A percentile compares a stretch with the other conserved stretches of the same genome.
Evolutionary conservation across 2,888 invertebrate genomes (phyloP).

Genomic region (Protodeltote pygarga): DNA sequence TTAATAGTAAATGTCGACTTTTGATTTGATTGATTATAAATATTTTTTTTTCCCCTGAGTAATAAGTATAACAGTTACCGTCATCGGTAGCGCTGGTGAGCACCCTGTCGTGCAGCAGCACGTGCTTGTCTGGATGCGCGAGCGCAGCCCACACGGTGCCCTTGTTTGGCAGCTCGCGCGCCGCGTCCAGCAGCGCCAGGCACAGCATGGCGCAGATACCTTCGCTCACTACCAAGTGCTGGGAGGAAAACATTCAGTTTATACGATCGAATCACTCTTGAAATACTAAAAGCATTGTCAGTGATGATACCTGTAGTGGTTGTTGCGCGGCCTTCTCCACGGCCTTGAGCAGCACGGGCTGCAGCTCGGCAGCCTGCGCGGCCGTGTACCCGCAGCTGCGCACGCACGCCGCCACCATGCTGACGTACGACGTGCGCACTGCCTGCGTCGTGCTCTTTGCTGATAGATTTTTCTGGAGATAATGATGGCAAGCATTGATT

Average conservation of each 20-base stretch:
- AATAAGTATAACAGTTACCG: conserved; percentile 70
- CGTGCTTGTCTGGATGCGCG: conserved; percentile 91
- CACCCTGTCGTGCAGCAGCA: conserved; percentile 94
- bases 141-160: conserved; percentile 89
- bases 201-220: conserved; percentile 73
- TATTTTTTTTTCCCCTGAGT: too few relatives aligned
- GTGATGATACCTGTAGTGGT: conserved; percentile 87
- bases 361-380: conserved; percentile 77
- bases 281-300: neutral
- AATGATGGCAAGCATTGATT: too few relatives aligned
- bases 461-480: conserved; percentile 89
- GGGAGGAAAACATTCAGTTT: neutral
- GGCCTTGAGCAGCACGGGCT: conserved; percentile 89
- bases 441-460: conserved; percentile 92
- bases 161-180: conserved; percentile 53
- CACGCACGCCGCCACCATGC: conserved; percentile 90
- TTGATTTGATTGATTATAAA: too few relatives aligned
- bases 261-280: conserved; percentile 80
- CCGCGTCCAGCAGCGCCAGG: conserved; percentile 62
- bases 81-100: conserved; percentile 91
- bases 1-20: neutral
- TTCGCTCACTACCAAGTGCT: conserved; percentile 74
- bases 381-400: conserved; percentile 85
- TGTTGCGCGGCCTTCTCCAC: conserved; percentile 92
- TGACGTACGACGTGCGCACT: conserved; percentile 93